phyloP scores from a whole-genome alignment of 2,113 vertebrate species.

The Onychostruthus taczanowskii region DNA sequence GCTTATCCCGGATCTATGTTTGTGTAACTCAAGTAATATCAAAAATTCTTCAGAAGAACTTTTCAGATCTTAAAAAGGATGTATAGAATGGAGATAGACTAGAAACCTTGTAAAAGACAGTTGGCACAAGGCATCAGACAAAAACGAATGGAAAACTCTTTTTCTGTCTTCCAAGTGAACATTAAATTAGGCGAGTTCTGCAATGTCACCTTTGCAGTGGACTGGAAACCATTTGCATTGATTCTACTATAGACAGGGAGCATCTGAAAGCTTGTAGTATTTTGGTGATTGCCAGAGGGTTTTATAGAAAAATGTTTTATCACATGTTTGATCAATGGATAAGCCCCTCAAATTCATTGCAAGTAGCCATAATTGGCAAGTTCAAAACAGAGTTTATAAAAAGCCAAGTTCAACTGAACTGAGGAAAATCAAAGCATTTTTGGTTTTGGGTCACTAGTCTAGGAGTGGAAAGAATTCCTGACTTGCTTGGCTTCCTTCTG shows the following conservation, averaged over 20 bases:
- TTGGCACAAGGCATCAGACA: neutral
- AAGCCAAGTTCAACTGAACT: neutral
- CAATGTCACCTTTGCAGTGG: neutral
- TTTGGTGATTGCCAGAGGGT: neutral
- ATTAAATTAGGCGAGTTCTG: neutral
- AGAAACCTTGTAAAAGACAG: neutral
- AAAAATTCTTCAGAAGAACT: neutral
- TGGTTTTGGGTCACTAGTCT: neutral
- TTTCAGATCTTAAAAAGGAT: neutral
- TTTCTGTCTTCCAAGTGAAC: neutral
- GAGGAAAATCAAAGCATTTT: neutral
- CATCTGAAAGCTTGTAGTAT: neutral
- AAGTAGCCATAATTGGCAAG: neutral
- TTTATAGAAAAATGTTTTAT: neutral
- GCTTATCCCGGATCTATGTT: accelerated
- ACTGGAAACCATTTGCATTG: neutral
- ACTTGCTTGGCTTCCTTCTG: neutral
- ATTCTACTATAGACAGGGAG: neutral
- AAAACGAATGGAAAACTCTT: neutral
- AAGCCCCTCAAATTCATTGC: neutral
- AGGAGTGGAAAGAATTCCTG: neutral
- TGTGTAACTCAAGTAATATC: neutral
- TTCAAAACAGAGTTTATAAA: neutral
- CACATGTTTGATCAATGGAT: neutral
- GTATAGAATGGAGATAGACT: neutral